These are phyloP conservation scores for Ridgeia piscesae DNA, from an alignment of 1,140 invertebrate species.

Conservation along the genomic window DNA sequence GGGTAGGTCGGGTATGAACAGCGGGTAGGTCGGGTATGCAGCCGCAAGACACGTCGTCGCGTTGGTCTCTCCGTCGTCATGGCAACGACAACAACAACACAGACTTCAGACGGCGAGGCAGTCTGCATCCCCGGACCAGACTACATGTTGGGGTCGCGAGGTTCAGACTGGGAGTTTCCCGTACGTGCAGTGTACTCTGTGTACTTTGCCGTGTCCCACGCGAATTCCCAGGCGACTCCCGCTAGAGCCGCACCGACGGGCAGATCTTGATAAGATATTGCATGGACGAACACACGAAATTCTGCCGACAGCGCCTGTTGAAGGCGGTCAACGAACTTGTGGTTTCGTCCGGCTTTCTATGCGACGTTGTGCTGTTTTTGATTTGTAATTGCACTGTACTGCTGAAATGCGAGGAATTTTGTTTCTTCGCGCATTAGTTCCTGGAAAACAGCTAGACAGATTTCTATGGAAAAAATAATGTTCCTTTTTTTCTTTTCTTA, in stretches of 20 bases:
- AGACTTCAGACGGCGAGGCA: background rate
- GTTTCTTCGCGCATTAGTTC: background rate
- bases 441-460: background rate
- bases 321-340: background rate
- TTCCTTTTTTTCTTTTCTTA: too few relatives aligned
- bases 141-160: background rate
- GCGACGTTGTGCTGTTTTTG: background rate
- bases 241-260: background rate
- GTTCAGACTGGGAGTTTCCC: background rate
- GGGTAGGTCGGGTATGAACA: too few relatives aligned
- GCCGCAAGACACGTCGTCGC: background rate
- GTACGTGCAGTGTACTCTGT: background rate
- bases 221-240: background rate
- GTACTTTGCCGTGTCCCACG: background rate
- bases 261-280: slow-evolving; percentile 1
- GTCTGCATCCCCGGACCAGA: background rate
- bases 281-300: background rate
- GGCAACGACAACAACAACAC: background rate
- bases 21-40: background rate
- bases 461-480: background rate
- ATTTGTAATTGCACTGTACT: background rate
- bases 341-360: background rate
- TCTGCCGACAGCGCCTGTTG: background rate
- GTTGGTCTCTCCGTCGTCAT: background rate
- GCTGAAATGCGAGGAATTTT: background rate